A percentile compares a stretch with the other conserved stretches of the same genome.
Evolutionary conservation across 2,113 vertebrate species (phyloP).

Genomic region (Physeter macrocephalus): DNA sequence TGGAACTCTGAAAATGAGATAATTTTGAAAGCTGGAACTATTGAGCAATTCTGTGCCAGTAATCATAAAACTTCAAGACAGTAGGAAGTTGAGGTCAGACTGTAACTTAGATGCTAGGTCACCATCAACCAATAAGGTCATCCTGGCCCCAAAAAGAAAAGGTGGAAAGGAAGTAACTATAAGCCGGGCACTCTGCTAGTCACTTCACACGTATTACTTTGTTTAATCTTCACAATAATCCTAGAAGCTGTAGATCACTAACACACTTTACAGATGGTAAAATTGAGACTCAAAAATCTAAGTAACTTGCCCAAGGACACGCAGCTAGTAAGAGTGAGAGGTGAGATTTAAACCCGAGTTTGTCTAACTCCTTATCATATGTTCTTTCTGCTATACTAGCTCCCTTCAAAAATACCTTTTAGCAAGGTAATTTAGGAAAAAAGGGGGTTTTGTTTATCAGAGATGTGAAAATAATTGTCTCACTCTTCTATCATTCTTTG

Average conservation of each 20-base stretch:
- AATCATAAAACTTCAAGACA: not conserved
- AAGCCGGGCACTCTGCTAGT: not conserved
- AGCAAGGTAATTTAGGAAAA: constrained; percentile 6
- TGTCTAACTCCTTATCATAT: constrained; percentile 5
- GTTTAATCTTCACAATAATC: not conserved
- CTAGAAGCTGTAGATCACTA: not conserved
- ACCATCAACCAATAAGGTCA: not conserved
- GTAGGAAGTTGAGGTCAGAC: not conserved
- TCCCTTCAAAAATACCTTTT: constrained; percentile 22
- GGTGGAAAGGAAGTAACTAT: not conserved
- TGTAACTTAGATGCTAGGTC: not conserved
- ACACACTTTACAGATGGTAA: not conserved
- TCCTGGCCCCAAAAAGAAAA: not conserved
- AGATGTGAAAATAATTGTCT: constrained; percentile 32
- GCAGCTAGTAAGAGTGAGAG: not conserved
- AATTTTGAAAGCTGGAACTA: constrained; percentile 16
- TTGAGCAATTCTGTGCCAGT: not conserved
- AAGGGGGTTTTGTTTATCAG: not conserved
- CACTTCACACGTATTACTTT: not conserved
- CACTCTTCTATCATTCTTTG: constrained; percentile 22
- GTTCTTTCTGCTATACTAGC: not conserved
- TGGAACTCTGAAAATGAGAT: constrained; percentile 18
- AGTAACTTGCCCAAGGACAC: not conserved
- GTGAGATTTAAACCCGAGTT: not conserved
- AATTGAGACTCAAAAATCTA: constrained; percentile 20